These are phyloP conservation scores for Henicopernis longicauda DNA, from an alignment of 2,113 vertebrate genomes.

Conservation along the genomic window DNA sequence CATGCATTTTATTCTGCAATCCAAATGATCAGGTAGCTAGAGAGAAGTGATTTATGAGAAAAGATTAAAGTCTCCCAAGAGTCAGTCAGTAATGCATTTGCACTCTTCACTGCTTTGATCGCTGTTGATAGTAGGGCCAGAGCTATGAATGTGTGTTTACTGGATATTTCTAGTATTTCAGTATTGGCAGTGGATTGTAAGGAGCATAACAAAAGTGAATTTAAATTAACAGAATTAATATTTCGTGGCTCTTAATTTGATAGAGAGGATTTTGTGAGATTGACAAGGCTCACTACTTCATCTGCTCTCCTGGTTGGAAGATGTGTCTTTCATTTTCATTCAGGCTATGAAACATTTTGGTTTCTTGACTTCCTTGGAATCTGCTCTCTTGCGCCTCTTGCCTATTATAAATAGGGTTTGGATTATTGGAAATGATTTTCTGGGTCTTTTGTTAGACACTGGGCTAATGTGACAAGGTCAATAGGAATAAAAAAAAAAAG, in stretches of 20 bases:
- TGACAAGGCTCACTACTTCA: constrained; percentile 15
- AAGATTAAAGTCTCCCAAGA: neutral
- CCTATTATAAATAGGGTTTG: neutral
- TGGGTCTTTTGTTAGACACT: neutral
- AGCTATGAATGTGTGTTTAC: neutral
- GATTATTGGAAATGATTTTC: neutral
- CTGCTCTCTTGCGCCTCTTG: neutral
- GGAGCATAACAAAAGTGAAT: neutral
- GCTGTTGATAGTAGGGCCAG: neutral
- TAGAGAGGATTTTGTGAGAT: neutral
- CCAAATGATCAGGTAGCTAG: neutral
- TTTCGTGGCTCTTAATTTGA: constrained; percentile 19
- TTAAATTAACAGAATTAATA: neutral
- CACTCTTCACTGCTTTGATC: neutral
- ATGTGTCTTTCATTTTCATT: neutral
- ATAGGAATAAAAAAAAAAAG: neutral
- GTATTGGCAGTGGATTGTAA: neutral
- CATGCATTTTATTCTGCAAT: neutral
- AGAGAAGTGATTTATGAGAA: neutral
- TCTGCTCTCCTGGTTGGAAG: constrained; percentile 12
- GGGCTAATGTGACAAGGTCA: neutral
- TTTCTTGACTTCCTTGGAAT: neutral
- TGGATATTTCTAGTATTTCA: neutral
- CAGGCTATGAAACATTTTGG: neutral
- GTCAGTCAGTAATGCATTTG: neutral